A percentile compares a stretch with the other conserved stretches of the same genome.
These are phyloP conservation scores for Cerceris ruficornis DNA, from an alignment of 2,888 invertebrate species.

Conservation along the genomic window DNA sequence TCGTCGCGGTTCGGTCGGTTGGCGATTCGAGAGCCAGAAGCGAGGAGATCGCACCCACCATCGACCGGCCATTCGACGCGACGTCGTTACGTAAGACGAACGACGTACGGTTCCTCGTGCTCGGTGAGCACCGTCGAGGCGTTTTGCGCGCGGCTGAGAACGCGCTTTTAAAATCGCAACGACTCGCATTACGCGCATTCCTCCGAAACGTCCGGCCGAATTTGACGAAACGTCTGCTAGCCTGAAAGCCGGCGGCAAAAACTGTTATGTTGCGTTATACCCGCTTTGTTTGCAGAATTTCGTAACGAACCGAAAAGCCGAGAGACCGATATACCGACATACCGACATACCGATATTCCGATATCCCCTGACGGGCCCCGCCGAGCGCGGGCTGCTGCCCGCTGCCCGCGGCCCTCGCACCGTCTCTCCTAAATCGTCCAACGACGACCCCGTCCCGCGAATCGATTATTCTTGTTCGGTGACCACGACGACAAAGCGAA, in stretches of 20 bases:
- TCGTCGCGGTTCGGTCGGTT: too few species aligned
- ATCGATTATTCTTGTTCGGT: background rate
- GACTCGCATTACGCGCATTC: slow-evolving; percentile 47
- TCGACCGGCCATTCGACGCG: too few species aligned
- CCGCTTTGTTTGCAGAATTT: slow-evolving; percentile 9
- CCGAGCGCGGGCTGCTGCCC: too few species aligned
- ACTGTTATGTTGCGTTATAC: slow-evolving; percentile 6
- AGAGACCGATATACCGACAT: background rate
- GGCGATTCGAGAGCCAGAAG: too few species aligned
- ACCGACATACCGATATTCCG: slow-evolving; percentile 7
- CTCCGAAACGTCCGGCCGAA: slow-evolving; percentile 2
- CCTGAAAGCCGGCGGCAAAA: slow-evolving; percentile 17
- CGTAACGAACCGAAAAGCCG: slow-evolving; percentile 18
- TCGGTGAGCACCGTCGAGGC: background rate
- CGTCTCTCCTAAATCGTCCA: too few species aligned
- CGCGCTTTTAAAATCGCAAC: slow-evolving; percentile 34
- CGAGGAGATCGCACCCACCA: too few species aligned
- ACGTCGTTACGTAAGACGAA: too few species aligned
- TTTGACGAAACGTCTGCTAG: background rate
- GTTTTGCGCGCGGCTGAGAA: slow-evolving; percentile 51
- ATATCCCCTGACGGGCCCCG: background rate
- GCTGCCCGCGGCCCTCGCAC: too few species aligned
- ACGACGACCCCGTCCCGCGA: too few species aligned
- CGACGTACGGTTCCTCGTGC: background rate
- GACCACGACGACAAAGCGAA: slow-evolving; percentile 36